Conservation (phyloP, 2,888 invertebrate species). For the Harpagoxenus sublaevis region DNA sequence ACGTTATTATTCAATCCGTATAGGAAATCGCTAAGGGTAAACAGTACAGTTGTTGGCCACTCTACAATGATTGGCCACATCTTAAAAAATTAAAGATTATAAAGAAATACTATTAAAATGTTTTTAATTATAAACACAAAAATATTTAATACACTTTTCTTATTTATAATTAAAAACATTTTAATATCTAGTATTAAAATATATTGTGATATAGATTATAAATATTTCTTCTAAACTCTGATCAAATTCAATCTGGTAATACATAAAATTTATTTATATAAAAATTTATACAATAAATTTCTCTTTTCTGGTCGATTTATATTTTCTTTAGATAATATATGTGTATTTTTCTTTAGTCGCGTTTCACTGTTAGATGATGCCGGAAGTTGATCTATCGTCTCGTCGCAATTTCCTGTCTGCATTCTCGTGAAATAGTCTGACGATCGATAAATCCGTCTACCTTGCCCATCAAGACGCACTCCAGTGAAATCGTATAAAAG, state of each 20-base stretch:
- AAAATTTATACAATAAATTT: not conserved
- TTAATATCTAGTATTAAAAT: no score
- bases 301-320: not conserved
- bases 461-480: not conserved
- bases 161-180: no score
- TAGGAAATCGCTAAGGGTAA: not conserved
- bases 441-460: conserved; percentile 15
- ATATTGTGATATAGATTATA: not conserved
- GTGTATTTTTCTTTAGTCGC: not conserved
- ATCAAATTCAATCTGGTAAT: not conserved
- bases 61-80: no score
- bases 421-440: conserved; percentile 27
- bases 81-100: no score
- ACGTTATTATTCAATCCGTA: not conserved
- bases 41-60: no score
- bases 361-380: not conserved
- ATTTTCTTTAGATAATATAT: not conserved
- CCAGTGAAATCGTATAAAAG: not conserved
- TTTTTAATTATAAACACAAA: no score
- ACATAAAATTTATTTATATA: not conserved
- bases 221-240: not conserved
- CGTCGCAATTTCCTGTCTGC: not conserved
- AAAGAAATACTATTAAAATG: no score
- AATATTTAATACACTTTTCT: no score
- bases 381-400: conserved; percentile 7